Percentiles rank a stretch among this genome's conserved stretches.
phyloP scores from a whole-genome alignment of 2,113 vertebrate species.

The Indicator maculatus region DNA sequence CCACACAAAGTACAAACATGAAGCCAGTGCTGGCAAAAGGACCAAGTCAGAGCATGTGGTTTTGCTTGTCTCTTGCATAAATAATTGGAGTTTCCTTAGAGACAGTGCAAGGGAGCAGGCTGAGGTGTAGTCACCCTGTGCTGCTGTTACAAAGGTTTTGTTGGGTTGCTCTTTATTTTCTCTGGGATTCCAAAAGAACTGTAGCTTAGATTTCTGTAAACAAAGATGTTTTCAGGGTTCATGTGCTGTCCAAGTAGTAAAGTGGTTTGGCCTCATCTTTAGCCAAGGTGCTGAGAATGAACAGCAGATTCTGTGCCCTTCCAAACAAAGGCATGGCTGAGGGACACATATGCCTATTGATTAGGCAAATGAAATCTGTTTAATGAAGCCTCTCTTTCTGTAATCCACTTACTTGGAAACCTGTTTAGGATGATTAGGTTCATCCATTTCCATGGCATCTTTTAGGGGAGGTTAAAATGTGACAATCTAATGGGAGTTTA shows the following conservation, averaged over 20 bases:
- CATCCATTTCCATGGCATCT: neutral
- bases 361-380: neutral
- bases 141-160: accelerated
- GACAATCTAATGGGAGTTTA: neutral
- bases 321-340: neutral
- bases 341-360: neutral
- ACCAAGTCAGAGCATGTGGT: neutral
- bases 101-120: neutral
- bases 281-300: neutral
- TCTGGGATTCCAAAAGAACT: neutral
- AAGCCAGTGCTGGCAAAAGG: neutral
- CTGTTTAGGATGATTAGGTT: neutral
- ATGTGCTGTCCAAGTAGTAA: neutral
- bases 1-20: neutral
- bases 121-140: neutral
- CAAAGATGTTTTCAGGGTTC: neutral
- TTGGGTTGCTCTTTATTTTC: neutral
- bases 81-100: neutral
- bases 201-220: neutral
- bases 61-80: neutral
- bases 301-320: neutral
- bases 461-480: neutral
- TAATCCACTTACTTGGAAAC: neutral
- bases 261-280: neutral
- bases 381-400: neutral